Percentiles rank a stretch among this genome's conserved stretches.
These are phyloP conservation scores for Rana temporaria DNA, from an alignment of 2,113 vertebrate species.

Conservation along the genomic window DNA sequence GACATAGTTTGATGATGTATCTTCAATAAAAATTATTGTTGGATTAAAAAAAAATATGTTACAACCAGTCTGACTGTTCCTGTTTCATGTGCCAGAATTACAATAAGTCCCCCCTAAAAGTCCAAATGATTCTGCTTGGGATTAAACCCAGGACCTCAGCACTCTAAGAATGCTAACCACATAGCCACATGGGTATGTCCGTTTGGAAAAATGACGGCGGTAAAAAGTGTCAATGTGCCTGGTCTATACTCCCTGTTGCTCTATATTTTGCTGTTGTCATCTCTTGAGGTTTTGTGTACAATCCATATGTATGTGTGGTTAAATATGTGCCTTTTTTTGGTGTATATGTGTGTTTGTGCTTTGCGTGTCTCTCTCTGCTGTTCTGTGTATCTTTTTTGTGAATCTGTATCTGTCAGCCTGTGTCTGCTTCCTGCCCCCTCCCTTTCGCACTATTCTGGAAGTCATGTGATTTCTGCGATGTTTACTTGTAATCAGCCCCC, in stretches of 20 bases:
- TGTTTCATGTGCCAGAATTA: no score
- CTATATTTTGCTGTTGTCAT: not conserved
- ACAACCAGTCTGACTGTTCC: no score
- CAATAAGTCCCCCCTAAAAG: no score
- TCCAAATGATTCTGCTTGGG: no score
- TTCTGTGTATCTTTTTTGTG: constrained; percentile 28
- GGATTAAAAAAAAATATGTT: no score
- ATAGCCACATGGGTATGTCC: no score
- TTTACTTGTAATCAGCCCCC: constrained; percentile 38
- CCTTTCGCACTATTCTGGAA: constrained; percentile 39
- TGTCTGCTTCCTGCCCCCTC: constrained; percentile 43
- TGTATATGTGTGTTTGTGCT: not conserved
- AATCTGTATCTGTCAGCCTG: constrained; percentile 37
- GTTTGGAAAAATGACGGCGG: not conserved
- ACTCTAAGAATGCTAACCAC: no score
- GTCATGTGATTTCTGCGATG: constrained; percentile 48
- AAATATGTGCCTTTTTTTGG: not conserved
- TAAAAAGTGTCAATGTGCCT: not conserved
- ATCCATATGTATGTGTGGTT: constrained; percentile 21
- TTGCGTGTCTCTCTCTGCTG: constrained; percentile 9
- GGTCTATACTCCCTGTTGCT: not conserved
- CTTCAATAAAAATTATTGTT: no score
- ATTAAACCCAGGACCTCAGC: no score
- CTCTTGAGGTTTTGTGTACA: constrained; percentile 5
- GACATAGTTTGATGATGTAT: no score